phyloP scores from a whole-genome alignment of 35 echinoderm and acorn worm species.

The Chiridota heheva region DNA sequence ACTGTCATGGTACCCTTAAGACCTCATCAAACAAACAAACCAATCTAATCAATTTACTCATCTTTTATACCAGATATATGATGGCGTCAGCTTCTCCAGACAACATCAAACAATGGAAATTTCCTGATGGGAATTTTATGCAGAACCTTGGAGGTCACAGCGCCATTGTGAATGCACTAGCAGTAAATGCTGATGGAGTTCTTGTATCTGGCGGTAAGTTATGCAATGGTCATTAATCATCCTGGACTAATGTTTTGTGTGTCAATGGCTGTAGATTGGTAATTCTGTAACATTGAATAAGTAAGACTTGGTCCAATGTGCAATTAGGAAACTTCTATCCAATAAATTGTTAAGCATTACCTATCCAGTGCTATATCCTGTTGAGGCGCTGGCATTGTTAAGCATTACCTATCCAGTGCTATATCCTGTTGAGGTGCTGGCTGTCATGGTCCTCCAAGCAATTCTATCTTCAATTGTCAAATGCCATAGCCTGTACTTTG shows the following conservation, averaged over 20 bases:
- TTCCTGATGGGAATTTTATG: constrained; percentile 93
- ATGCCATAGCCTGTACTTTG: too few relatives aligned
- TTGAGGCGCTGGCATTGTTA: too few relatives aligned
- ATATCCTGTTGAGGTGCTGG: too few relatives aligned
- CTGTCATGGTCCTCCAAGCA: too few relatives aligned
- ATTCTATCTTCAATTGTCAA: too few relatives aligned
- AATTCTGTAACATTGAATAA: not conserved
- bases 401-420: too few relatives aligned
- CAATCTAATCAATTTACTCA: too few relatives aligned
- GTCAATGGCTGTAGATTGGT: not conserved
- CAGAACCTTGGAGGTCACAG: constrained; percentile 96
- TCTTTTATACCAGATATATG: constrained; percentile 73
- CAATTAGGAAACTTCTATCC: too few relatives aligned
- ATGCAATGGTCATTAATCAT: not conserved
- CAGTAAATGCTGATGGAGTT: constrained; percentile 94
- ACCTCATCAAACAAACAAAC: too few relatives aligned
- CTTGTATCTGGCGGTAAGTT: constrained; percentile 92
- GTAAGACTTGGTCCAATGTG: not conserved
- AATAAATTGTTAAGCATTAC: too few relatives aligned
- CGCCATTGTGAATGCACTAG: constrained; percentile 93
- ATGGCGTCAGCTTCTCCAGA: constrained; percentile 98
- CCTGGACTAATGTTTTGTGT: not conserved
- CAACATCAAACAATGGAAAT: constrained; percentile 99
- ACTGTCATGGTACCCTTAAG: too few relatives aligned
- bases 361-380: too few relatives aligned